Evolutionary conservation across 92 coral and sea anemone species (phyloP).

Genomic region (Galaxea fascicularis): DNA sequence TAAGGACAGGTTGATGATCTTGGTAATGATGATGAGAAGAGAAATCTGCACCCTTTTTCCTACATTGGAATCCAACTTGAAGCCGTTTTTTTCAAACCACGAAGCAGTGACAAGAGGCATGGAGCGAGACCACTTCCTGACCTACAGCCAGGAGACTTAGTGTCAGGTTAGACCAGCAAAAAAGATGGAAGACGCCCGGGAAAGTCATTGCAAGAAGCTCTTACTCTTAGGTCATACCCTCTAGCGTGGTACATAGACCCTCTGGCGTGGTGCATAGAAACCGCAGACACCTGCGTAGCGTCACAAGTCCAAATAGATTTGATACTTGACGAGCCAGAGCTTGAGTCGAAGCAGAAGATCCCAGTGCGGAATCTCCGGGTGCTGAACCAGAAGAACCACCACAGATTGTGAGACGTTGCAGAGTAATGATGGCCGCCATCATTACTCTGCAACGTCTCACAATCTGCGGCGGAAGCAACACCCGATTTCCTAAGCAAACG

Average conservation of each 20-base stretch:
- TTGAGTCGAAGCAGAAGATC: background rate
- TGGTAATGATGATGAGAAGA: too few relatives aligned
- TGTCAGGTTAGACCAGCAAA: constrained; percentile 36
- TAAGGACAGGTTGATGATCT: too few relatives aligned
- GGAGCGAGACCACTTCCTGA: constrained; percentile 21
- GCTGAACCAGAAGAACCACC: too few relatives aligned
- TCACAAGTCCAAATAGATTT: background rate
- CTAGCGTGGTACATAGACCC: constrained; percentile 15
- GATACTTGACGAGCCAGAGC: background rate
- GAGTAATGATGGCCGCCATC: too few relatives aligned
- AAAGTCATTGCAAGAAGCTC: too few relatives aligned
- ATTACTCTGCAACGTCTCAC: too few relatives aligned
- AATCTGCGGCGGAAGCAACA: too few relatives aligned
- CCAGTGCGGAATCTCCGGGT: background rate
- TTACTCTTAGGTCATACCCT: constrained; percentile 32
- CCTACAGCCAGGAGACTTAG: constrained; percentile 41
- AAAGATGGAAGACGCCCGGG: constrained; percentile 26
- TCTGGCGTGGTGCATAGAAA: constrained; percentile 43
- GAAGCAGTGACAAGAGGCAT: constrained; percentile 11
- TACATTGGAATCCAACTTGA: too few relatives aligned
- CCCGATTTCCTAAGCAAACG: constrained; percentile 29
- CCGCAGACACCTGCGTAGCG: constrained; percentile 43
- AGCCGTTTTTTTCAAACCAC: too few relatives aligned
- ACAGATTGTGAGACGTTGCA: too few relatives aligned
- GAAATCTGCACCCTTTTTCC: too few relatives aligned